Base-by-base conservation (phyloP, 2,113 vertebrate genomes). In the Trematomus loennbergii region DNA sequence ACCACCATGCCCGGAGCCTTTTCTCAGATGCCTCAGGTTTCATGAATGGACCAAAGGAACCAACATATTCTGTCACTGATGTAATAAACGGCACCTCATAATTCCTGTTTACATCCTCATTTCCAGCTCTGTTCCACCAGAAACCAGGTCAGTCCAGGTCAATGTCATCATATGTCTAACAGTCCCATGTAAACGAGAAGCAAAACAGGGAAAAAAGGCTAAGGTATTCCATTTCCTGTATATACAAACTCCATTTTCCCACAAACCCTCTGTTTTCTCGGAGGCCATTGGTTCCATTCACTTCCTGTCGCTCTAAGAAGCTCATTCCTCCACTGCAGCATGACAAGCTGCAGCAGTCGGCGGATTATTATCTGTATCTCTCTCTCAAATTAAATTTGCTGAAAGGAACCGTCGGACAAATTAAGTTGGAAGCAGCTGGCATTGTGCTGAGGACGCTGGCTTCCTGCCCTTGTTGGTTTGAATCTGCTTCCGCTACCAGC, bases 391-490 rank as follows among this genome's bases (percentile, higher is more conserved):
- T 80, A 67, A 81, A 88, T 84, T 84, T 79, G 69, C 80, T 78
- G 78, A 85, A 71, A 89, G 84, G 81, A 88, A 63, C 52, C 12
- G 3, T 81, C 69, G 58, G 76, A 91, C 85, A 91, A 90, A 92
- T 91, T 86, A 83, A 81, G 86, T 75, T 87, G 86, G 82, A 87
- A 86, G 82, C 87, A 88, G 86, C 84, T 89, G 90, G 88, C 81
- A 71, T 73, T 63, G 73, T 67, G 85, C 83, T 57, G 85, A 88
- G 81, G 74, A 84, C 63, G 10, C 69, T 70, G 88, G 86, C 84
- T 84, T 88, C 74, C 84, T 85, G 78, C 84, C 86, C 81, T 72
- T 9, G 45, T 22, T 58, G 76, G 60, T 83, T 65, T 85, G 62
- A 86, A 85, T 48, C 60, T 63, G 66, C 54, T 88, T 83, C 84